Evolutionary conservation across 2,797 vertebrate species (phyloP).

Genomic region (Peromyscus aztecus): DNA sequence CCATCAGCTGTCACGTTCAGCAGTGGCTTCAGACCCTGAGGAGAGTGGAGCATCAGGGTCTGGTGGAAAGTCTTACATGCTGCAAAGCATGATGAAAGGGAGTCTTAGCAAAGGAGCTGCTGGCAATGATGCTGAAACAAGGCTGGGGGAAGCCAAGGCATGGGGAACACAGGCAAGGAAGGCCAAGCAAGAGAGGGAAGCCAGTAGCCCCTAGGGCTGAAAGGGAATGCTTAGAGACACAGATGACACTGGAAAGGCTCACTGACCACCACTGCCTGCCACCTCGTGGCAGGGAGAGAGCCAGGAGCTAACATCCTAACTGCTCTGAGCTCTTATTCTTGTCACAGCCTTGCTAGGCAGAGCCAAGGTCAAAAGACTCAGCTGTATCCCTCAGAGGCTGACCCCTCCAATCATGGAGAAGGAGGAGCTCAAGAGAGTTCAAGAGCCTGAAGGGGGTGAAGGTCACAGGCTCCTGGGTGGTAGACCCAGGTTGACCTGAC

Average conservation of each 20-base stretch:
- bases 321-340: background rate
- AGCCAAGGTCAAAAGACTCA: background rate
- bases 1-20: background rate
- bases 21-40: fast-evolving
- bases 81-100: fast-evolving
- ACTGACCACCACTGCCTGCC: background rate
- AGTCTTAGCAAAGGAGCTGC: background rate
- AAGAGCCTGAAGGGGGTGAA: background rate
- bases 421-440: background rate
- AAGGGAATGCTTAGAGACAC: background rate
- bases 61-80: background rate
- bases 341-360: background rate
- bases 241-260: fast-evolving
- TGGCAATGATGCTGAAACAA: background rate
- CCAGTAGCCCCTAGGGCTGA: background rate
- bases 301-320: background rate
- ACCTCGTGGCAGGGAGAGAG: background rate
- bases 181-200: background rate
- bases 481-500: background rate
- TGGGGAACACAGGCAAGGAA: fast-evolving
- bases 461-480: background rate
- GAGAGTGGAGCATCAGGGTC: fast-evolving
- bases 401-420: background rate
- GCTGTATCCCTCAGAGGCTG: background rate
- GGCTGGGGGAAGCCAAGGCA: too few species aligned